These are phyloP conservation scores for Drosophila oshimai DNA, from an alignment of 1,140 invertebrate species.

Conservation along the genomic window DNA sequence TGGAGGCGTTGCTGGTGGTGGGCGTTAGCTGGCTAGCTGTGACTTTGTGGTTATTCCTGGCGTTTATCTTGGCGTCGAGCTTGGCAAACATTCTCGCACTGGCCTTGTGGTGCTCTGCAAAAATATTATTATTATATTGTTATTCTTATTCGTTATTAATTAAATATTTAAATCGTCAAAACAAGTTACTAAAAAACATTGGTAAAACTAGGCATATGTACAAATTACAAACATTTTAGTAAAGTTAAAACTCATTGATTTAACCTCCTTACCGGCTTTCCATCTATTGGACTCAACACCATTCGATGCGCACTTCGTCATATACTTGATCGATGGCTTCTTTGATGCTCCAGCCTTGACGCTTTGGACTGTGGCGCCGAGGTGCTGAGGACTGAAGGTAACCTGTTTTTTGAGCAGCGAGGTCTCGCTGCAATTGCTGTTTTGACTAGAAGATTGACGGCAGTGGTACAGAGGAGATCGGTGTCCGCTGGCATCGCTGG, in stretches of 20 bases:
- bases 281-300: slow-evolving; percentile 30
- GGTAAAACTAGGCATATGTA: too few species aligned
- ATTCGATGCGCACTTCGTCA: slow-evolving; percentile 25
- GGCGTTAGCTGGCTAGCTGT: slow-evolving; percentile 41
- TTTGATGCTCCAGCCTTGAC: slow-evolving; percentile 3
- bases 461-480: slow-evolving; percentile 33
- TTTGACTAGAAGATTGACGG: slow-evolving; percentile 62
- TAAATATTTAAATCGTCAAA: too few species aligned
- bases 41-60: neutral
- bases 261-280: slow-evolving; percentile 46
- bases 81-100: slow-evolving; percentile 60
- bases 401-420: slow-evolving; percentile 55
- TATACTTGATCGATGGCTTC: slow-evolving; percentile 50
- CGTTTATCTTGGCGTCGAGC: slow-evolving; percentile 38
- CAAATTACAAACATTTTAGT: too few species aligned
- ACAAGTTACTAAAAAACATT: too few species aligned
- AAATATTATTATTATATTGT: neutral
- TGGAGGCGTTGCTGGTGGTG: slow-evolving; percentile 60
- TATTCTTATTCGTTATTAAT: too few species aligned
- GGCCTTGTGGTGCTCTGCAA: slow-evolving; percentile 50
- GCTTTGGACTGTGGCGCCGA: slow-evolving; percentile 24
- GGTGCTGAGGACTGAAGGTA: slow-evolving; percentile 40
- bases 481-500: slow-evolving; percentile 4
- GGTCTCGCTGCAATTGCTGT: slow-evolving; percentile 48
- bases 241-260: too few species aligned